phyloP scores from a whole-genome alignment of 2,888 invertebrate genomes.

The Xanthorhoe spadicearia region DNA sequence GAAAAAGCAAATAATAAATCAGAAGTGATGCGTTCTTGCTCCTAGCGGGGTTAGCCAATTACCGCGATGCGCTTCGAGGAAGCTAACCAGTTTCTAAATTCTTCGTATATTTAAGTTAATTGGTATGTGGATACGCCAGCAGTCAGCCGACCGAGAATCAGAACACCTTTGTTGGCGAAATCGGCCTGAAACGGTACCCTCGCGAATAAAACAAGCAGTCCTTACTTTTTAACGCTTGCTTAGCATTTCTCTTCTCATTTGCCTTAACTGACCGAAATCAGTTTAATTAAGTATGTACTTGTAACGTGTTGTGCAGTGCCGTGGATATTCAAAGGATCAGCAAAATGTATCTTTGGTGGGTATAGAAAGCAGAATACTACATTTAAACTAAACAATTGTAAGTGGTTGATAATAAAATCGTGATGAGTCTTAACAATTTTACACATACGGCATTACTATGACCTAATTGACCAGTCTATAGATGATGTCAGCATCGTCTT shows the following conservation, averaged over 20 bases:
- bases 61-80: constrained; percentile 83
- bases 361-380: neutral
- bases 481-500: constrained; percentile 59
- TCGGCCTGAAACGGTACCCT: constrained; percentile 72
- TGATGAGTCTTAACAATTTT: constrained; percentile 29
- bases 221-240: constrained; percentile 56
- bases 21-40: constrained; percentile 75
- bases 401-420: too few relatives aligned
- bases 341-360: neutral
- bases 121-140: constrained; percentile 78
- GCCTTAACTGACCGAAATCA: constrained; percentile 23
- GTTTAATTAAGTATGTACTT: constrained; percentile 4
- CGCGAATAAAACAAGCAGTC: constrained; percentile 58
- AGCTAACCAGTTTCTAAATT: constrained; percentile 84
- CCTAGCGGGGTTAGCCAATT: constrained; percentile 79
- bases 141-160: constrained; percentile 80
- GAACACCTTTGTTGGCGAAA: constrained; percentile 78
- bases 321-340: neutral
- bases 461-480: constrained; percentile 44
- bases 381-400: neutral
- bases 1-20: constrained; percentile 75
- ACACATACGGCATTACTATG: constrained; percentile 40
- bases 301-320: neutral
- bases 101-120: constrained; percentile 84
- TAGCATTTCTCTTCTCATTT: constrained; percentile 49